These are phyloP conservation scores for Pseudoatta argentina DNA, from an alignment of 1,140 invertebrate species.

Conservation along the genomic window DNA sequence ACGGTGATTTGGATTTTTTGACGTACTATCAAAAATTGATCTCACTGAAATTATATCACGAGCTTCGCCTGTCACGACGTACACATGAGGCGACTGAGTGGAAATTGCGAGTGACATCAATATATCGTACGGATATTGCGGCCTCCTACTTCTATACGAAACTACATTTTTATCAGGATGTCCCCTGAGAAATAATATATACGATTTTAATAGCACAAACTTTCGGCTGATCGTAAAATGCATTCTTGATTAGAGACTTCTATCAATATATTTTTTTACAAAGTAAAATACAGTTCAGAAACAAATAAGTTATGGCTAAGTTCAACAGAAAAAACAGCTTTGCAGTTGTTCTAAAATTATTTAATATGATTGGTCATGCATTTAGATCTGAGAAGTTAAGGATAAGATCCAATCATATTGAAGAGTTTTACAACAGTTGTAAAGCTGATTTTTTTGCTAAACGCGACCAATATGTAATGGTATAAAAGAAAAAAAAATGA, in stretches of 20 bases:
- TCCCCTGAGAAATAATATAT: conserved; percentile 31
- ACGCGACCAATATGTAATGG: background rate
- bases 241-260: conserved; percentile 16
- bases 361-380: no score
- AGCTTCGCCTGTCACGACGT: conserved; percentile 19
- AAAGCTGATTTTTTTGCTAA: no score
- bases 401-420: no score
- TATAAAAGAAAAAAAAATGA: background rate
- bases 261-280: background rate
- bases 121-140: conserved; percentile 68
- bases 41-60: background rate
- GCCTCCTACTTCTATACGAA: conserved; percentile 56
- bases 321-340: no score
- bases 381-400: no score
- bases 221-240: conserved; percentile 1
- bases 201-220: conserved; percentile 10
- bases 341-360: no score
- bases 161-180: conserved; percentile 56
- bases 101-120: conserved; percentile 70
- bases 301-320: background rate
- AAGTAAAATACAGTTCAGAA: background rate
- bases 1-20: background rate
- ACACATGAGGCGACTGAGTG: conserved; percentile 18
- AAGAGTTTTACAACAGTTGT: no score
- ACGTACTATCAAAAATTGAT: background rate